Conservation (phyloP, 2,888 invertebrate genomes). For the Philaethria dido region DNA sequence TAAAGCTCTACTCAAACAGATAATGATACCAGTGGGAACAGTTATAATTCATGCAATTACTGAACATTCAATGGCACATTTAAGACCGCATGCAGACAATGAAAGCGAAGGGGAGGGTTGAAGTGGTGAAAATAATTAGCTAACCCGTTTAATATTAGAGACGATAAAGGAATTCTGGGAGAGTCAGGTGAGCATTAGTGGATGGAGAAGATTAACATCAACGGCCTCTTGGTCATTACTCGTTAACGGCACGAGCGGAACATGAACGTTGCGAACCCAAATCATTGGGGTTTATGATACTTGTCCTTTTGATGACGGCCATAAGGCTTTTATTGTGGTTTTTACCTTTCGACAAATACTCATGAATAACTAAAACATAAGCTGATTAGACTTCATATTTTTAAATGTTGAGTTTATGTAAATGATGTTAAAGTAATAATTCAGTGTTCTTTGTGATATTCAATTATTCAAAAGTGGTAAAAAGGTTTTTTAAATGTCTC, state of each 20-base stretch:
- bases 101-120: slow-evolving; percentile 52
- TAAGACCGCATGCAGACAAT: slow-evolving; percentile 50
- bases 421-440: slow-evolving; percentile 13
- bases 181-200: slow-evolving; percentile 56
- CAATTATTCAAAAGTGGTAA: not conserved
- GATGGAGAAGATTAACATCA: slow-evolving; percentile 62
- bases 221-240: slow-evolving; percentile 60
- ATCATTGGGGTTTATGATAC: slow-evolving; percentile 60
- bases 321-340: slow-evolving; percentile 64
- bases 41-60: slow-evolving; percentile 49
- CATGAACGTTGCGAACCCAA: slow-evolving; percentile 60
- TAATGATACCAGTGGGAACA: slow-evolving; percentile 44
- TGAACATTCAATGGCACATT: slow-evolving; percentile 47
- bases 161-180: slow-evolving; percentile 58
- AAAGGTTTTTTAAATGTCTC: slow-evolving; percentile 14
- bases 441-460: slow-evolving; percentile 3
- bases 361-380: slow-evolving; percentile 16
- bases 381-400: slow-evolving; percentile 1
- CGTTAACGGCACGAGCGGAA: slow-evolving; percentile 62
- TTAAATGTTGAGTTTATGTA: slow-evolving; percentile 3
- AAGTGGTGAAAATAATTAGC: slow-evolving; percentile 52
- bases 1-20: slow-evolving; percentile 42
- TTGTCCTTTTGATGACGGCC: slow-evolving; percentile 61
- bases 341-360: slow-evolving; percentile 48
- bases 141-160: slow-evolving; percentile 45